Conservation (phyloP, 2,113 vertebrate genomes). For the Natator depressus region DNA sequence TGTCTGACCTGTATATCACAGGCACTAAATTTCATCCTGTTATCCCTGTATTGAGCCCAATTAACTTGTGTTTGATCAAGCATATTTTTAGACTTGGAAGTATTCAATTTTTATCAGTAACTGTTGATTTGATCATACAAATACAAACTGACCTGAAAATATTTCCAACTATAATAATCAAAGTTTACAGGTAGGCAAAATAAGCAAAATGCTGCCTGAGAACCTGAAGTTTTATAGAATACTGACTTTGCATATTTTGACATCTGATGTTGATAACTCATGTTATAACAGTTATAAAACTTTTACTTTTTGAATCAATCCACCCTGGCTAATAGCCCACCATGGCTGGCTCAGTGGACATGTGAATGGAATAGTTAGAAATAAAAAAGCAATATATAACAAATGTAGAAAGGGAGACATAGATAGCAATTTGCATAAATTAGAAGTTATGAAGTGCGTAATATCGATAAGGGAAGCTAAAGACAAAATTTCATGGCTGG, state of each 20-base stretch:
- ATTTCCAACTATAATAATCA: too few species aligned
- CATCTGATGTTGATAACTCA: background rate
- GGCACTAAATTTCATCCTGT: too few species aligned
- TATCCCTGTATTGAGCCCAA: too few species aligned
- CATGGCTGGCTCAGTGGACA: background rate
- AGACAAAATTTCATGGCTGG: background rate
- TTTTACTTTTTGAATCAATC: background rate
- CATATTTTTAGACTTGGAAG: too few species aligned
- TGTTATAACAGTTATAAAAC: background rate
- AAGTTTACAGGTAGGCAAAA: too few species aligned
- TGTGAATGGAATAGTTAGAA: background rate
- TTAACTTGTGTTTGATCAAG: too few species aligned
- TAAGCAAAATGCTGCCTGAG: too few species aligned
- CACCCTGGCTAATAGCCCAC: background rate
- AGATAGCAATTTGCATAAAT: background rate
- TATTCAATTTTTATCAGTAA: too few species aligned
- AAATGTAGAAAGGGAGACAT: background rate
- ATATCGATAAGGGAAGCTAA: background rate
- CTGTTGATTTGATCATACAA: too few species aligned
- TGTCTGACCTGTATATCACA: too few species aligned
- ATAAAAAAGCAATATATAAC: background rate
- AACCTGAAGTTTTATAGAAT: background rate
- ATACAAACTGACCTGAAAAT: too few species aligned
- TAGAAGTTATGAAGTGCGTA: background rate
- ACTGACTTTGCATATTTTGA: background rate